Evolutionary conservation across 2,797 vertebrate genomes (phyloP), one percentile per base, ranked within the genome.

Genomic region (Pseudomugil gertrudae): DNA sequence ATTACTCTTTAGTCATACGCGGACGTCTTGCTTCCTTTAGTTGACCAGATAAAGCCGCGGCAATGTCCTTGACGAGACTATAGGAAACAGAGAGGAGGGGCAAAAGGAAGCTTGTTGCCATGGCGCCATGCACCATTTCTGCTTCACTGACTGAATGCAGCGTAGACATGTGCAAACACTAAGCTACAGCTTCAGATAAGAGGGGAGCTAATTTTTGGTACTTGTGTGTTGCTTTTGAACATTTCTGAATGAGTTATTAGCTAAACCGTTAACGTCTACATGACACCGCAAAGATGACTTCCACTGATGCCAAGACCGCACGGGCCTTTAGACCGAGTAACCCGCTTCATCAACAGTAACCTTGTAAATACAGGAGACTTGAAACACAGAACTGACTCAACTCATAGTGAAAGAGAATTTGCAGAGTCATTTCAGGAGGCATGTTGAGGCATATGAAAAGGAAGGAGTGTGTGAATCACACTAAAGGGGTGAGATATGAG

Each of bases 21-120:
- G 48, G 80, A 79, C 73, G 76, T 72, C 85, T 79, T 63, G 84
- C 83, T 83, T 86, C 69, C 64, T 88, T 87, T 86, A 83, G 83
- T 84, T 82, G 79, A 78, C 76, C 80, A 72, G 57, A 84, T 83
- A 83, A 89, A 63, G 69, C 74, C 72, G 57, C 32, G 17, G 75
- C 81, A 53, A 63, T 81, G 88, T 82, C 92, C 89, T 90, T 91
- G 86, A 90, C 69, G 27, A 80, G 72, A 84, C 63, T 69, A 56
- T 72, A 60, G 72, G 72, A 85, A 87, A 66, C 55, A 2, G 54
- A 72, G 78, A 66, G 81, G 89, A 78, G 84, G 85, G 81, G 78
- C 63, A 51, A 59, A 5, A 27, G 65, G 72, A 67, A 55, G 75
- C 87, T 75, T 76, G 90, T 89, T 87, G 87, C 90, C 83, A 91